Evolutionary conservation across 2,797 vertebrate genomes (phyloP).

Genomic region (Hoplostethus atlanticus): DNA sequence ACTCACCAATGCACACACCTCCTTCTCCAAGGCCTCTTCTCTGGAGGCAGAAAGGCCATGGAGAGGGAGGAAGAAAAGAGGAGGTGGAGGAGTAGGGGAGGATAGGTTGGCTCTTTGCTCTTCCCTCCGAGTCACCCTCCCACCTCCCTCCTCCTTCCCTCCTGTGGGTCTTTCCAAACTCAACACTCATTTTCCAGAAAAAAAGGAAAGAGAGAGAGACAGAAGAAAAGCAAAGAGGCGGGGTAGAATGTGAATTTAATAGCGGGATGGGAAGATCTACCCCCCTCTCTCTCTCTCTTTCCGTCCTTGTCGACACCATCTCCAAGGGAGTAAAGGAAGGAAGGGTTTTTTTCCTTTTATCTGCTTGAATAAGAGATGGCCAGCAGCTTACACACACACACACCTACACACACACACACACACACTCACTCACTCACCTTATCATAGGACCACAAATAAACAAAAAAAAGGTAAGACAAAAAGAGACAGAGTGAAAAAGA

Average conservation of each 20-base stretch:
- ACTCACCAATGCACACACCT: slow-evolving; percentile 1
- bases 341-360: slow-evolving; percentile 65
- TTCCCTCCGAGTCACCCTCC: slow-evolving; percentile 57
- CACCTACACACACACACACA: slow-evolving; percentile 42
- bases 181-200: slow-evolving; percentile 85
- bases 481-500: slow-evolving; percentile 8
- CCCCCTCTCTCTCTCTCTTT: slow-evolving; percentile 16
- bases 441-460: slow-evolving; percentile 46
- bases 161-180: slow-evolving; percentile 78
- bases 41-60: slow-evolving; percentile 38
- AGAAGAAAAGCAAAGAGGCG: slow-evolving; percentile 21
- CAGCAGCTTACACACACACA: slow-evolving; percentile 52
- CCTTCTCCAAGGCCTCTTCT: slow-evolving; percentile 51
- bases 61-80: slow-evolving; percentile 6
- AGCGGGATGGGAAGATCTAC: slow-evolving; percentile 58
- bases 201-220: slow-evolving; percentile 35
- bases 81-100: slow-evolving; percentile 30
- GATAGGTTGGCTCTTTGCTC: slow-evolving; percentile 61
- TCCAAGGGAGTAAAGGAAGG: slow-evolving; percentile 75
- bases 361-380: slow-evolving; percentile 66
- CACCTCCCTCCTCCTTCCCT: slow-evolving; percentile 56
- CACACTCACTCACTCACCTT: slow-evolving; percentile 36
- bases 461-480: slow-evolving; percentile 34
- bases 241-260: slow-evolving; percentile 65
- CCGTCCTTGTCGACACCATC: slow-evolving; percentile 74